A percentile compares a stretch with the other conserved stretches of the same genome.
Evolutionary conservation across 1,140 invertebrate genomes (phyloP).

Genomic region (Sitobion miscanthi): DNA sequence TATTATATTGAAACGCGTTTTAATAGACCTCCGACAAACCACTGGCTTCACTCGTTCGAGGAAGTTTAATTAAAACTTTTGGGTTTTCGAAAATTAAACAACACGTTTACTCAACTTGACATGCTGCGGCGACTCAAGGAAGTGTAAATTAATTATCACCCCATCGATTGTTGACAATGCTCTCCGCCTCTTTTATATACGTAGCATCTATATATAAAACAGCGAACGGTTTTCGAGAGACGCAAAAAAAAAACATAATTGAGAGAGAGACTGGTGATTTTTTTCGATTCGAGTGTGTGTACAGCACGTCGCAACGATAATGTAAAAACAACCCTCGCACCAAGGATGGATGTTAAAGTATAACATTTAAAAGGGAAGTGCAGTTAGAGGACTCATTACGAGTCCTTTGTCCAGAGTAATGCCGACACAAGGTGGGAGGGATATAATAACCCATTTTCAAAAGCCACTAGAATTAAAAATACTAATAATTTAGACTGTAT

Average conservation of each 20-base stretch:
- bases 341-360: conserved; percentile 4
- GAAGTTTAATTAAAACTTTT: conserved; percentile 53
- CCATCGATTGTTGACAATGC: conserved; percentile 35
- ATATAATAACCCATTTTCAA: conserved; percentile 25
- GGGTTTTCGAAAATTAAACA: conserved; percentile 49
- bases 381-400: conserved; percentile 26
- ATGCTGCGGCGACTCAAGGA: neutral
- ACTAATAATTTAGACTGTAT: conserved; percentile 15
- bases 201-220: neutral
- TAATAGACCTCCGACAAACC: neutral
- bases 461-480: conserved; percentile 40
- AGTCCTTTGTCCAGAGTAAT: neutral
- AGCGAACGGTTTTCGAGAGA: neutral
- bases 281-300: neutral
- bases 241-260: conserved; percentile 19
- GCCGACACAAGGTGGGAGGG: neutral
- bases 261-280: conserved; percentile 13
- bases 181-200: conserved; percentile 1
- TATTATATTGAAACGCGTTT: conserved; percentile 7
- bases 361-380: conserved; percentile 34
- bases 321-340: conserved; percentile 34
- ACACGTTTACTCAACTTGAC: conserved; percentile 44
- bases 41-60: neutral
- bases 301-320: neutral
- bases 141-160: conserved; percentile 46